Evolutionary conservation across 2,888 invertebrate genomes (phyloP), one percentile per base, ranked within the genome.

Genomic region (Cordylochernes scorpioides): DNA sequence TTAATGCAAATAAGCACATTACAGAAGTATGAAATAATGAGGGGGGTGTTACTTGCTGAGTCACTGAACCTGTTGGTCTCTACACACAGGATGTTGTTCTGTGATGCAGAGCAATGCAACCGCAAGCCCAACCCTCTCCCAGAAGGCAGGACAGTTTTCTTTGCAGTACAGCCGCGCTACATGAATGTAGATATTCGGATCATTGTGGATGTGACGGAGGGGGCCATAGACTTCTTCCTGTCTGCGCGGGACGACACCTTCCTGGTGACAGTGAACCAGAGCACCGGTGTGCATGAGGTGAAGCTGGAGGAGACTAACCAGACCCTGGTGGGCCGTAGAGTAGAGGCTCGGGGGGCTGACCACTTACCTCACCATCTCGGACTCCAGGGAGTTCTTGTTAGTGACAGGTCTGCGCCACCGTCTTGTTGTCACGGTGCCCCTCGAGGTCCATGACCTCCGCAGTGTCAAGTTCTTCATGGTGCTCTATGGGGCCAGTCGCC

Each of bases 101-200:
- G 32, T 34, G 42, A 55, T 57, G 29, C 58, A 75, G 78, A 80
- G 50, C 75, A 78, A 47, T 45, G 46, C 28, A 44, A 35, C 16
- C 64, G 69, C 34, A 75, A 74, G 44, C 77, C 77, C 0, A 69
- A 70, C 30, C 71, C 80, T 0, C 57, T 88, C 3, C 65, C 69
- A 43, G 69, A 73, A 1, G 84, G 84, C 0, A 72, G 78, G 47
- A 75, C 82, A 1, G 78, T 82, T 2, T 88, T 86, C 56, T 84
- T 84, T 47, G 80, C 73, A 27, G 74, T 91, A 7, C 86, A 84
- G 48, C 88, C 88, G 1, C 64, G 82, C 35, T 88, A 80, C 48
- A 77, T 86, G 71, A 91, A 91, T 49, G 88, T 91, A 3, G 82
- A 91, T 49, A 82, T 84, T 33, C 61, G 88, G 40, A 70, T 88